These are phyloP conservation scores for Aegotheles bennettii DNA, from an alignment of 2,113 vertebrate genomes.

Conservation along the genomic window DNA sequence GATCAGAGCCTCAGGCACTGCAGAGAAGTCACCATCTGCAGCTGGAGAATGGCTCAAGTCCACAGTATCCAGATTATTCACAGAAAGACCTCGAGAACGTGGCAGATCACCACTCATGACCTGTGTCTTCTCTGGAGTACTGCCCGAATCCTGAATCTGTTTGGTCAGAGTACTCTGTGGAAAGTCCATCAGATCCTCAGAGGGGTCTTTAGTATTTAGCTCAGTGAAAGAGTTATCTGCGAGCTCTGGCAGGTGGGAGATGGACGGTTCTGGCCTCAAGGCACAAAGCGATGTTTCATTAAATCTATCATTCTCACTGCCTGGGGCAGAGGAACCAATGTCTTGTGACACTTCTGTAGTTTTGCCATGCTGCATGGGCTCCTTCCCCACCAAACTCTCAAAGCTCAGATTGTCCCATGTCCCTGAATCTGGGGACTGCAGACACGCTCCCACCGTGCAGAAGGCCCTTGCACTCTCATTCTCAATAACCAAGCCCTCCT, in stretches of 20 bases:
- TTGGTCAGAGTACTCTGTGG: neutral
- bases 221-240: neutral
- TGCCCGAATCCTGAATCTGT: neutral
- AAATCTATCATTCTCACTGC: neutral
- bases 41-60: neutral
- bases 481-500: conserved; percentile 61
- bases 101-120: neutral
- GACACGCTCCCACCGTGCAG: conserved; percentile 28
- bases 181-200: neutral
- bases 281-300: neutral
- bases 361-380: neutral
- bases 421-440: conserved; percentile 59
- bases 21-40: neutral
- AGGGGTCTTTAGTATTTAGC: neutral
- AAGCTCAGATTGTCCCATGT: conserved; percentile 59
- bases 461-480: conserved; percentile 52
- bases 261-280: neutral
- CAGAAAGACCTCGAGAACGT: neutral
- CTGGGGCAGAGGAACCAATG: neutral
- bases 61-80: neutral
- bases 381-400: conserved; percentile 26
- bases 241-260: neutral
- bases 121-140: neutral
- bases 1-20: neutral
- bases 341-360: neutral